Base-by-base conservation (phyloP, 64 coral and sea anemone species). In the Pocillopora damicornis region DNA sequence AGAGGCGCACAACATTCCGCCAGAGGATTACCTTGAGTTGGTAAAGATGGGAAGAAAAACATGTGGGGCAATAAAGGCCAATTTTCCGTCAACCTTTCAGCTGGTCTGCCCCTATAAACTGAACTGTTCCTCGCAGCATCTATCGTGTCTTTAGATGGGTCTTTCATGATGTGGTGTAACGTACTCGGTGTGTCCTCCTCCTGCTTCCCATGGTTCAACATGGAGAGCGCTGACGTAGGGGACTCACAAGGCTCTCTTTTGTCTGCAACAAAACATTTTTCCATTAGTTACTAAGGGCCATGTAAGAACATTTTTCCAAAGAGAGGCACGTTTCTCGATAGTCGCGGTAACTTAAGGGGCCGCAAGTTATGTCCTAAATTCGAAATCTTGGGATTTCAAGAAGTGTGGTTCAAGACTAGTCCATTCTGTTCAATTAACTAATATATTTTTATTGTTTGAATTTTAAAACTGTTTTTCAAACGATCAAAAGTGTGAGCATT, bases 11-110 rank as follows among this genome's bases (percentile, higher is more conserved):
- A 73, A 71, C 17, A 26, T 72, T 83, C 35, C 11, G 34, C 17
- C 36, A 67, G 38, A 63, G 9, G 4, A 35, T 85, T 37, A 25
- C 62, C 63, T 42, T 73, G 65, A 15, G 45, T 71, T 42, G 38
- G 35, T 15, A 72, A 58, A 11, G 81, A 63, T 85, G 81, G 81
- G 10, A 85, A 85, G 23, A 85, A 71, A 20, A 66, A 85, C 81
- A 85, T 67, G 10, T 37, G 81, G 9, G 81, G 81, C 13, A 85
- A 15, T 9, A 72, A 5, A 15, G 45, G 61, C 37, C 63, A 35
- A 73, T 73, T 85, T 25, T 45, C 18, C 68, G 20, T 57, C 51
- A 65, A 14, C 20, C 68, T 66, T 58, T 85, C 68, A 22, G 36
- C 63, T 57, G 5, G 11, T 37, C 23, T 66, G 37, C 38, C 15